Conservation (phyloP, 2,113 vertebrate species). For the Cardinalis cardinalis region DNA sequence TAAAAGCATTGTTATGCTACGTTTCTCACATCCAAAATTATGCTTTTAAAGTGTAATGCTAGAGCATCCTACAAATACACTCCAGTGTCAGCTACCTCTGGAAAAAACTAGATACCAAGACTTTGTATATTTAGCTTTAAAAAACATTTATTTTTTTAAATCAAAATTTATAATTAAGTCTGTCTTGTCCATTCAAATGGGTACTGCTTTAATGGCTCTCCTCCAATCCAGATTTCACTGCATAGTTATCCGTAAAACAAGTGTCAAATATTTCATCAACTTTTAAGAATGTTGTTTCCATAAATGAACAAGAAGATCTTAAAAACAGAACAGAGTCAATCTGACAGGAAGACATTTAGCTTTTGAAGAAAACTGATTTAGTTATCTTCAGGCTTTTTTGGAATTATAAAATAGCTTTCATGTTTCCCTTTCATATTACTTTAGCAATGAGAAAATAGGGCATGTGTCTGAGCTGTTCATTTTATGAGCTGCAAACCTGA, state of each 20-base stretch:
- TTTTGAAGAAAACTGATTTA: slow-evolving; percentile 18
- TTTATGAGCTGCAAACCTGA: not conserved
- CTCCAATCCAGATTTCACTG: not conserved
- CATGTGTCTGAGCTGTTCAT: not conserved
- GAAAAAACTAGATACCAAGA: not conserved
- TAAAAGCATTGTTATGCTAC: not conserved
- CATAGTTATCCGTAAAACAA: not conserved
- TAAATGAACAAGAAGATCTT: slow-evolving; percentile 7
- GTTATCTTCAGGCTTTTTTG: not conserved
- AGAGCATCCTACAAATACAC: not conserved
- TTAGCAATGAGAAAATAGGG: slow-evolving; percentile 27
- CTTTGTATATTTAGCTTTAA: not conserved
- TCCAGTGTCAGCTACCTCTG: not conserved
- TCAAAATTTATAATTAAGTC: not conserved
- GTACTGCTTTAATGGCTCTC: not conserved
- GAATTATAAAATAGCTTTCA: slow-evolving; percentile 35
- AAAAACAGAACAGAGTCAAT: slow-evolving; percentile 22
- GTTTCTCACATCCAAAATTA: not conserved
- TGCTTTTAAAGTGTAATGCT: not conserved
- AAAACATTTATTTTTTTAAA: not conserved
- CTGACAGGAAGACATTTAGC: slow-evolving; percentile 23
- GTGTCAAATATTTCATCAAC: not conserved
- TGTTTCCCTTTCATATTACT: slow-evolving; percentile 15
- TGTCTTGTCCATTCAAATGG: not conserved
- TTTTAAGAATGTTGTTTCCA: slow-evolving; percentile 2